These are phyloP conservation scores for Myzus persicae DNA, from an alignment of 1,140 invertebrate species.

Conservation along the genomic window DNA sequence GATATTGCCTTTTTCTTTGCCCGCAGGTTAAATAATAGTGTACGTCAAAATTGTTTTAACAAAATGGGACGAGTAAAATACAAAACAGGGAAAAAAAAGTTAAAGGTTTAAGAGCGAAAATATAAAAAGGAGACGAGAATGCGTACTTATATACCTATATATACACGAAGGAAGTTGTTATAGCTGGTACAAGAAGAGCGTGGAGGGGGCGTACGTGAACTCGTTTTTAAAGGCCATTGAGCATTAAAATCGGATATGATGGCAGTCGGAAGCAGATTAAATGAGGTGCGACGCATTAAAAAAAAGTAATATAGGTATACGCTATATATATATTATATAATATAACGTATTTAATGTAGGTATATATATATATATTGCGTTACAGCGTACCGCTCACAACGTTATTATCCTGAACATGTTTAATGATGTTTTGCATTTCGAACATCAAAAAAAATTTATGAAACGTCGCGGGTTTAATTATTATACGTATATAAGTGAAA, in stretches of 20 bases:
- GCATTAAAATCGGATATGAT: conserved; percentile 41
- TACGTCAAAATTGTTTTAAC: conserved; percentile 13
- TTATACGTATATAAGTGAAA: background rate
- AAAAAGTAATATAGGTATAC: background rate
- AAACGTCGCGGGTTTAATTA: background rate
- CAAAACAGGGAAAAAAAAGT: background rate
- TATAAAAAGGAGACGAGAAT: background rate
- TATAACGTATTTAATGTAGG: conserved; percentile 9
- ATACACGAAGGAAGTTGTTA: conserved; percentile 1
- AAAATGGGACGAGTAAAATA: background rate
- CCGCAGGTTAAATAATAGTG: background rate
- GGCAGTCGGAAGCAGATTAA: background rate
- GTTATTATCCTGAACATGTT: background rate
- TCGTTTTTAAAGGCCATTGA: conserved; percentile 42
- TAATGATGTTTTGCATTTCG: background rate
- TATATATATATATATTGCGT: background rate
- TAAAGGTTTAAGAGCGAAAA: background rate
- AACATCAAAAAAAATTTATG: background rate
- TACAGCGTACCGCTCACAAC: background rate
- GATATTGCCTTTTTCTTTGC: background rate
- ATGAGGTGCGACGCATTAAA: conserved; percentile 31
- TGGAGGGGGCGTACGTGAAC: background rate
- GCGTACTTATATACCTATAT: background rate
- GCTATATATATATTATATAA: conserved; percentile 1
- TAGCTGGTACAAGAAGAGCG: background rate